Conservation (phyloP, 2,113 vertebrate species). For the Pseudonaja textilis region DNA sequence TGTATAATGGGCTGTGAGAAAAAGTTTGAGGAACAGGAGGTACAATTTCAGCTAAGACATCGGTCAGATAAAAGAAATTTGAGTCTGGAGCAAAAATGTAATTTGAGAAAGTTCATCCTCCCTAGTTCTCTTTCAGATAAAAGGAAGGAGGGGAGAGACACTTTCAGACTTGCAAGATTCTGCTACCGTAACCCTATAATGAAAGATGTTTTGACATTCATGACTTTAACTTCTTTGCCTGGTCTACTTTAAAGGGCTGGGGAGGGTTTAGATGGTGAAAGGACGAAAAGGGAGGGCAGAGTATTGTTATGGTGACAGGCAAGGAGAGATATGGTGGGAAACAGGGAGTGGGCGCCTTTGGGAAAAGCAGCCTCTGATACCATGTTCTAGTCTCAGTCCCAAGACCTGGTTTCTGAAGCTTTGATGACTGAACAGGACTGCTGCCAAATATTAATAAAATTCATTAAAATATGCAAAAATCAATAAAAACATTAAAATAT, state of each 20-base stretch:
- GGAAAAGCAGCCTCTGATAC: neutral
- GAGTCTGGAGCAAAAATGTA: neutral
- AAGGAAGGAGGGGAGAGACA: neutral
- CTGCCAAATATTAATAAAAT: neutral
- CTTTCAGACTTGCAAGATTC: neutral
- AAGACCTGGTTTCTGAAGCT: neutral
- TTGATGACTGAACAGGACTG: neutral
- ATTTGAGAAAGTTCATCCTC: neutral
- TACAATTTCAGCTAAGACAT: neutral
- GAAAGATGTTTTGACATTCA: neutral
- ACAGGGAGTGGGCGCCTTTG: neutral
- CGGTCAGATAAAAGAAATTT: neutral
- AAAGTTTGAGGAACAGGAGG: neutral
- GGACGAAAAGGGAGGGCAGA: neutral
- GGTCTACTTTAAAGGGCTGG: neutral
- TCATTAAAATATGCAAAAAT: neutral
- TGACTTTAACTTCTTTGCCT: neutral
- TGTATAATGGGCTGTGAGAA: neutral
- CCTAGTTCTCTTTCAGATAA: neutral
- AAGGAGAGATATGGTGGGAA: neutral
- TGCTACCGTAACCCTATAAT: neutral
- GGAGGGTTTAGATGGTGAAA: neutral
- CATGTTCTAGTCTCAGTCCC: neutral
- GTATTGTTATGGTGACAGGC: neutral
- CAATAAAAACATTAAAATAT: neutral